Percentiles rank a stretch among this genome's conserved stretches.
phyloP scores from a whole-genome alignment of 2,888 invertebrate genomes.

The Luffia ferchaultella region DNA sequence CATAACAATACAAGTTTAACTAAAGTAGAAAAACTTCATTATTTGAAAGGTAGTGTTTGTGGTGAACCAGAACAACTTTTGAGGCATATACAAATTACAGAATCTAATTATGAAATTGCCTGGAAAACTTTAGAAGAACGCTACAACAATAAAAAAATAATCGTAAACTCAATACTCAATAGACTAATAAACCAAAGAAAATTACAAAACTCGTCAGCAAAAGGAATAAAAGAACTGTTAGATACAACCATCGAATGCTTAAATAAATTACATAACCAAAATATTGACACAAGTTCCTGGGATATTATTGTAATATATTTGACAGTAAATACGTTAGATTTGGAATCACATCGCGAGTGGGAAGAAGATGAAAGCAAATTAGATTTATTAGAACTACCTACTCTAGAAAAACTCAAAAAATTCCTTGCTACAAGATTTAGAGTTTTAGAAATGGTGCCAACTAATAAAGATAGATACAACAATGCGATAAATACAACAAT shows the following conservation, averaged over 20 bases:
- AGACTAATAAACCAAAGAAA: conserved; percentile 7
- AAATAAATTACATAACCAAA: conserved; percentile 6
- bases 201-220: conserved; percentile 1
- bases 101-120: not conserved
- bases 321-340: conserved; percentile 5
- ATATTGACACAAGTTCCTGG: conserved; percentile 3
- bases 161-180: not conserved
- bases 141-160: not conserved
- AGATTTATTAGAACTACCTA: too few relatives aligned
- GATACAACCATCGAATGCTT: conserved; percentile 8
- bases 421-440: too few relatives aligned
- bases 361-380: conserved; percentile 4
- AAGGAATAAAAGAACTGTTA: conserved; percentile 4
- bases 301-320: conserved; percentile 6
- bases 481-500: too few relatives aligned
- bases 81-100: conserved; percentile 1
- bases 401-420: too few relatives aligned
- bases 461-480: too few relatives aligned
- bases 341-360: too few relatives aligned
- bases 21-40: conserved; percentile 3
- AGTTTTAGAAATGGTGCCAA: too few relatives aligned
- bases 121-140: not conserved
- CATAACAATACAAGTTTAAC: conserved; percentile 1
- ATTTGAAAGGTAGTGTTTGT: conserved; percentile 2
- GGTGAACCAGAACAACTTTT: conserved; percentile 5